Base-by-base conservation (phyloP, 1,140 invertebrate genomes). In the Drosophila neocordata region DNA sequence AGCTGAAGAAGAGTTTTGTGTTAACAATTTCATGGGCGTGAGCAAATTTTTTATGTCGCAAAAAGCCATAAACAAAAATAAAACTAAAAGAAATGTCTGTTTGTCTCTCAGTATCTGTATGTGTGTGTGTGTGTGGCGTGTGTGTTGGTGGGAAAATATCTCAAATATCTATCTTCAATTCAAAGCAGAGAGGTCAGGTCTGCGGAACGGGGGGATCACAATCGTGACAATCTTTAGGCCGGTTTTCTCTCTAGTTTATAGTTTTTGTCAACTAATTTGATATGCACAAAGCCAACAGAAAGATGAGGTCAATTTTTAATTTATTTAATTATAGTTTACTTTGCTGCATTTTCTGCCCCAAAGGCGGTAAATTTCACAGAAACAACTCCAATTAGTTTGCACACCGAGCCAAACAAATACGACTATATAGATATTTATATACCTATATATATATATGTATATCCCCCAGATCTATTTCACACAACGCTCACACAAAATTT, bases 31-130 rank as follows among this genome's bases (percentile, higher is more conserved):
- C 41, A 20, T 20, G 41, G 41, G 41, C 41, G 41, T 48, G 41
- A 48, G 41, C 41, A 48, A 48, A 48, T 11, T 48, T 44, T 48
- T 48, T 48, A 48, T 48, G 41, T 48, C 41, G 41, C 41, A 48
- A 48, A 48, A 48, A 48, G 41, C 41, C 41, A 48, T 48, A 48
- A 48, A 48, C 18, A 18, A 48, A 31, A 31, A 31, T 31, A 31
- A 31, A 31, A 20, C 8, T 9, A 48, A 20, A 48, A 20, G 41
- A 48, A 48, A 48, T 48, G 41, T 48, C 41, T 48, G 8, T 38
- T 38, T 7, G 37, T 38, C 12, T 38, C 12, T 5, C 9, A 1
- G 9, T 35, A 11, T 35, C 2, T 51, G 44, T 7, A 2, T 20
- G 15, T 20, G 15, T 52, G 48, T 24, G 8, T 20, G 15, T 55